Evolutionary conservation across 1,140 invertebrate genomes (phyloP).

Genomic region (Tetramorium simillimum): DNA sequence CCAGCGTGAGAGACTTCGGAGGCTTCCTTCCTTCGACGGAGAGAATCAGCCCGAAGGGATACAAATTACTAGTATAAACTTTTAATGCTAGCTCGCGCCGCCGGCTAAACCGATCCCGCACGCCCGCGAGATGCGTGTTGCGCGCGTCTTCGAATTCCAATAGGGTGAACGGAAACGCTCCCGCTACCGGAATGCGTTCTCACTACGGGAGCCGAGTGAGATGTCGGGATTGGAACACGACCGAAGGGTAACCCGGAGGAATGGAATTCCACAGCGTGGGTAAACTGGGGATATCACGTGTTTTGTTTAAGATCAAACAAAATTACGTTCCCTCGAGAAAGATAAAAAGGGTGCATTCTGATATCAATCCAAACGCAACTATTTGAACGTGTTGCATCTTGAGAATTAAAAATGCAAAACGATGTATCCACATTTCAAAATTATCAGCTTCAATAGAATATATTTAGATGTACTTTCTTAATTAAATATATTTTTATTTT

Average conservation of each 20-base stretch:
- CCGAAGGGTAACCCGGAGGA: conserved; percentile 11
- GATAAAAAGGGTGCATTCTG: background rate
- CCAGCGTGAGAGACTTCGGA: conserved; percentile 73
- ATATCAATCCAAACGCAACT: background rate
- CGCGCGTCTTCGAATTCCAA: conserved; percentile 66
- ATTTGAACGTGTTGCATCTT: background rate
- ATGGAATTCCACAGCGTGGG: conserved; percentile 2
- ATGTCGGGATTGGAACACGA: background rate
- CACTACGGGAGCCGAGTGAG: conserved; percentile 14
- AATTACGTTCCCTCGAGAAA: background rate
- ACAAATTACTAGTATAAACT: conserved; percentile 78
- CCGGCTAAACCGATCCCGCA: conserved; percentile 61
- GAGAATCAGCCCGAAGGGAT: conserved; percentile 46
- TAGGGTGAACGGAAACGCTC: conserved; percentile 46
- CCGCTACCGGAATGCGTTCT: conserved; percentile 52
- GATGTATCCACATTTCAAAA: background rate
- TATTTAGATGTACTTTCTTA: background rate
- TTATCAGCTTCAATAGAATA: background rate
- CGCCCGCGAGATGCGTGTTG: conserved; percentile 63
- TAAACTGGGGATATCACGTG: background rate
- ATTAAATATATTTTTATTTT: background rate
- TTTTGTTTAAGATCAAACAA: background rate
- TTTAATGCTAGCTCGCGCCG: conserved; percentile 68
- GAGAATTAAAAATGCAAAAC: background rate
- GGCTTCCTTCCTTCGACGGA: conserved; percentile 35